Conservation (phyloP, 2,797 vertebrate genomes). For the Psittacula echo region DNA sequence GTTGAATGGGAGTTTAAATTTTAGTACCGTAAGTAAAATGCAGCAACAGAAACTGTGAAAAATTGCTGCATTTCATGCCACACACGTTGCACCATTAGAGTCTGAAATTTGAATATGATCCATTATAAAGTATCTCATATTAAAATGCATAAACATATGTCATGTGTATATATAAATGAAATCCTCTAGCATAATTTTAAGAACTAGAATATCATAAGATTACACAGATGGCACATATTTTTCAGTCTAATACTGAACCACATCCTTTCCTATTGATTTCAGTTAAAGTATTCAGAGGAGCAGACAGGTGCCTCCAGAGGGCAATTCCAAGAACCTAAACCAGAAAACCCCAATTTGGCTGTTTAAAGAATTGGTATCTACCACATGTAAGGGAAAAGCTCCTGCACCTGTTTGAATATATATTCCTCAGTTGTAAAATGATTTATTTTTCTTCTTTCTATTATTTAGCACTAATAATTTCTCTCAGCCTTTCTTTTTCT, state of each 20-base stretch:
- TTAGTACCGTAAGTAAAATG: background rate
- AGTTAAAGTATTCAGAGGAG: background rate
- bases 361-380: background rate
- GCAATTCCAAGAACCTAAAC: background rate
- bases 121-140: background rate
- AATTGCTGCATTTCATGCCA: background rate
- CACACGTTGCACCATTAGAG: background rate
- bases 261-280: background rate
- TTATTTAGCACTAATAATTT: background rate
- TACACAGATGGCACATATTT: background rate
- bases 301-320: background rate
- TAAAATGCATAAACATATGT: background rate
- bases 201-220: background rate
- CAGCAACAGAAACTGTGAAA: background rate
- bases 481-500: background rate
- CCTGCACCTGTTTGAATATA: background rate
- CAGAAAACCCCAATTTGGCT: background rate
- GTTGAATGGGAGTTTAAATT: background rate
- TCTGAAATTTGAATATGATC: background rate
- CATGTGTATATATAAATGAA: background rate
- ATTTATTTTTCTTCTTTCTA: background rate
- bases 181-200: background rate
- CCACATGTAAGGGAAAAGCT: accelerated
- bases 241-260: accelerated
- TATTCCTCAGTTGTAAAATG: background rate